Percentiles rank a stretch among this genome's conserved stretches.
phyloP scores from a whole-genome alignment of 2,113 vertebrate species.

The Mobula hypostoma region DNA sequence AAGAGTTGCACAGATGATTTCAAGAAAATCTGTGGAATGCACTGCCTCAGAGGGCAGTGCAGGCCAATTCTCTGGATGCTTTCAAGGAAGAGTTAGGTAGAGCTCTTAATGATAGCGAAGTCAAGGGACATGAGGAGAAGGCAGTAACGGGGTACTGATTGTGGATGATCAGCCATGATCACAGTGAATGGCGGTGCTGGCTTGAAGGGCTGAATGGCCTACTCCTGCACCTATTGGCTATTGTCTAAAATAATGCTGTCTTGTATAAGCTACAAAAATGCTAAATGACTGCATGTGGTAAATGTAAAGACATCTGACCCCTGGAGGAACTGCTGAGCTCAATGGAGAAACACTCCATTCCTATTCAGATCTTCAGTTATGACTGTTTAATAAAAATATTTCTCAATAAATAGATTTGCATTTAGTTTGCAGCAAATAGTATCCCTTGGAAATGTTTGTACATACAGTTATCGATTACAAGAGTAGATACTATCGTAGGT shows the following conservation, averaged over 20 bases:
- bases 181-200: no score
- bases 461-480: neutral
- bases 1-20: neutral
- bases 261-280: neutral
- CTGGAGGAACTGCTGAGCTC: neutral
- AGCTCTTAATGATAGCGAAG: no score
- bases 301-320: neutral
- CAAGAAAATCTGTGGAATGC: no score
- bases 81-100: no score
- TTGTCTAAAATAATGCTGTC: neutral
- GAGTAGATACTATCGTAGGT: neutral
- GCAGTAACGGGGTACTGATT: no score
- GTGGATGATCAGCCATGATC: no score
- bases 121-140: no score
- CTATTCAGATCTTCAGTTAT: neutral
- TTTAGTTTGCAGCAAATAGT: neutral
- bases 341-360: neutral
- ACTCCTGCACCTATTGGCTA: no score
- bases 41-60: no score
- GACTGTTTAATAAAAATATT: neutral
- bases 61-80: no score
- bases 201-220: no score
- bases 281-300: neutral
- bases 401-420: neutral
- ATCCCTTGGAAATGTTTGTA: neutral